Evolutionary conservation across 2,113 vertebrate genomes (phyloP), one percentile per base, ranked within the genome.

Genomic region (Sebastes schlegelii): DNA sequence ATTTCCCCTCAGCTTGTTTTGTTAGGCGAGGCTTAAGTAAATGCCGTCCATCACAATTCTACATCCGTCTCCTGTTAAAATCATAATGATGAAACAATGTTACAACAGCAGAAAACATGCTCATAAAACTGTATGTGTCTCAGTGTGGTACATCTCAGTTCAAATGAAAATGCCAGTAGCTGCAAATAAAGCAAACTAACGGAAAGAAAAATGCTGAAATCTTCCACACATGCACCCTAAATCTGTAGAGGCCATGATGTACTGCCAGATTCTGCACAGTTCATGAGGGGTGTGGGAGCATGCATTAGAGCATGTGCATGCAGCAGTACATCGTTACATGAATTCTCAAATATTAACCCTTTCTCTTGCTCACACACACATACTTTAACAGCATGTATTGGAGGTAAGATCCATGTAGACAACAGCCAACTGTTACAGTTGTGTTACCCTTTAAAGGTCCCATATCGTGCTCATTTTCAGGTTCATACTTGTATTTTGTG

Each of bases 231-330:
- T 55, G 23, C 52, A 65, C 16, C 60, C 42, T 80, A 63, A 75
- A 85, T 69, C 64, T 80, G 68, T 7, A 21, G 52, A 83, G 64
- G 80, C 68, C 52, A 46, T 52, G 67, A 82, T 74, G 70, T 70
- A 7, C 78, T 58, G 69, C 82, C 79, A 82, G 55, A 40, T 52
- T 46, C 60, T 66, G 45, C 48, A 26, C 54, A 19, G 72, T 48
- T 46, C n/a, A 57, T 26, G 52, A 66, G 26, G 46, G 45, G 40
- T 63, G 61, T 19, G 16, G 60, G 63, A 40, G 21, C 14, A 19
- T 57, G 61, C 73, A 63, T 42, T 21, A 43, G 58, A 66, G 23
- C 69, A 73, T 46, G 40, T 19, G 48, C 42, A 70, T 16, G n/a
- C 46, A 67, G 62, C 26, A 52, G 45, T 26, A 34, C 61, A 60